These are phyloP conservation scores for Diarsia mendica DNA, from an alignment of 2,888 invertebrate species.

Conservation along the genomic window DNA sequence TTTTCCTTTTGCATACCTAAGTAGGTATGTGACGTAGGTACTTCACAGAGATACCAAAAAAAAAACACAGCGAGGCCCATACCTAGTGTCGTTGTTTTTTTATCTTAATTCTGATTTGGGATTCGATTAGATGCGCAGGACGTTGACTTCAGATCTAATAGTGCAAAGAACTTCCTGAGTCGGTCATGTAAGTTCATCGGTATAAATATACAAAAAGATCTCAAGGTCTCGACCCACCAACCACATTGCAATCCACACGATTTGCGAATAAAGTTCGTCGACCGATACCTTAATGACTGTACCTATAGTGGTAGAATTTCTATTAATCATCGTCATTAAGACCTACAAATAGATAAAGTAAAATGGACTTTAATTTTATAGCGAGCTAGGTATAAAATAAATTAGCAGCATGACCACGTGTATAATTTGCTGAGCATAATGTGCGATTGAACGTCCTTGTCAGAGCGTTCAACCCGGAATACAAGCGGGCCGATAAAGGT, in stretches of 20 bases:
- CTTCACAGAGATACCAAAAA: not conserved
- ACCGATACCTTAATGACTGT: slow-evolving; percentile 74
- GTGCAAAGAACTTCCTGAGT: slow-evolving; percentile 32
- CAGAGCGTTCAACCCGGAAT: slow-evolving; percentile 86
- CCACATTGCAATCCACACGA: slow-evolving; percentile 48
- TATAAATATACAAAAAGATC: slow-evolving; percentile 50
- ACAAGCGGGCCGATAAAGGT: slow-evolving; percentile 76
- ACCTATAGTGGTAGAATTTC: slow-evolving; percentile 75
- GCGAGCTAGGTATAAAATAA: slow-evolving; percentile 41
- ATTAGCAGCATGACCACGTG: slow-evolving; percentile 64
- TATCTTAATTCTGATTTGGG: slow-evolving; percentile 1
- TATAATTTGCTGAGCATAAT: slow-evolving; percentile 72
- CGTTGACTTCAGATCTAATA: slow-evolving; percentile 26
- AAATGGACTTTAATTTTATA: slow-evolving; percentile 62
- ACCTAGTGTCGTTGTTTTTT: not conserved
- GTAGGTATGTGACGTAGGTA: not conserved
- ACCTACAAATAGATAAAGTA: slow-evolving; percentile 39
- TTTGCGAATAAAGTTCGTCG: slow-evolving; percentile 68
- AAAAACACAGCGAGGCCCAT: not conserved
- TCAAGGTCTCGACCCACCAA: slow-evolving; percentile 41
- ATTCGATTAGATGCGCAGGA: slow-evolving; percentile 15
- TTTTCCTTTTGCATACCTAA: not conserved
- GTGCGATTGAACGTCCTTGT: slow-evolving; percentile 84
- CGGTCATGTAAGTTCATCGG: slow-evolving; percentile 19
- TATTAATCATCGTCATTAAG: slow-evolving; percentile 64